Conservation (phyloP, 2,113 vertebrate genomes). For the Colaptes auratus region DNA sequence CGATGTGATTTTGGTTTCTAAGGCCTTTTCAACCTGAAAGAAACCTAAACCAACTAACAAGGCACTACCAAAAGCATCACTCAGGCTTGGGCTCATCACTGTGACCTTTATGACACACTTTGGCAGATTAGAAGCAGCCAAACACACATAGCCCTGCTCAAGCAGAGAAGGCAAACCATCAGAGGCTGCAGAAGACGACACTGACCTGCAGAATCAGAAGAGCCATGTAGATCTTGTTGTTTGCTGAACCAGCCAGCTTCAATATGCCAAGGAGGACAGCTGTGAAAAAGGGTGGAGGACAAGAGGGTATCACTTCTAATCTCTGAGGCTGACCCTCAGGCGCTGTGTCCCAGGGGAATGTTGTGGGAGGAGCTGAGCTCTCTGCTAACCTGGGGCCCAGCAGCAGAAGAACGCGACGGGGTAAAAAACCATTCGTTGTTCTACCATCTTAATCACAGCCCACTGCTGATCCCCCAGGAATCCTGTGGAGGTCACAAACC, state of each 20-base stretch:
- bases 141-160: background rate
- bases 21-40: background rate
- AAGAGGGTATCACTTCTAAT: background rate
- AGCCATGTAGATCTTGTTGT: conserved; percentile 64
- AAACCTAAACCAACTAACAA: background rate
- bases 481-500: conserved; percentile 79
- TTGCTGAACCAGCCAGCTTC: conserved; percentile 64
- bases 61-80: background rate
- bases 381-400: conserved; percentile 87
- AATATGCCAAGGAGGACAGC: conserved; percentile 76
- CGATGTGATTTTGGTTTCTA: background rate
- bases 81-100: background rate
- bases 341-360: no score
- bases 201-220: conserved; percentile 82
- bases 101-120: background rate
- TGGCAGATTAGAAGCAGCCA: background rate
- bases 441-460: conserved; percentile 80
- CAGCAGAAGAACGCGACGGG: conserved; percentile 84
- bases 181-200: background rate
- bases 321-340: background rate
- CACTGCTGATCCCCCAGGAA: conserved; percentile 86
- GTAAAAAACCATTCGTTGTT: conserved; percentile 84
- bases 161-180: background rate
- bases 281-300: conserved; percentile 38
- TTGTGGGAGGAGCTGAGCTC: background rate